These are phyloP conservation scores for Dinocampus coccinellae DNA, from an alignment of 2,888 invertebrate species.

Conservation along the genomic window DNA sequence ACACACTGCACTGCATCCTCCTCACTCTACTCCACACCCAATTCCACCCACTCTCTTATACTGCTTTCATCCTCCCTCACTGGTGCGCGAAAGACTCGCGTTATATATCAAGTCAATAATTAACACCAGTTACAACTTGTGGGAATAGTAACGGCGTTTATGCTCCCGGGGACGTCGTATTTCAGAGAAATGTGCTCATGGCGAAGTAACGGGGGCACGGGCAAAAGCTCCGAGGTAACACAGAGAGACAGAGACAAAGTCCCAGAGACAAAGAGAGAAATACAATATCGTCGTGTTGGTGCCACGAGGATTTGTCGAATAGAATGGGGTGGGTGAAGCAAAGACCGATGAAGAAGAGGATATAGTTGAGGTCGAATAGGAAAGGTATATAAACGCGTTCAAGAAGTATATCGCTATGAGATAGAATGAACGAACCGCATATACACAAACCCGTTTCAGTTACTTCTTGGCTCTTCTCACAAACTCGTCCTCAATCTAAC, in stretches of 20 bases:
- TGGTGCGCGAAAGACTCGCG: constrained; percentile 29
- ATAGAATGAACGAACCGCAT: constrained; percentile 30
- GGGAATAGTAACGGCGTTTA: constrained; percentile 69
- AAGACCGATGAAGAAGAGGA: constrained; percentile 43
- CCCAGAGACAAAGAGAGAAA: not conserved
- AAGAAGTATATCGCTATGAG: constrained; percentile 26
- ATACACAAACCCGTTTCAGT: constrained; percentile 17
- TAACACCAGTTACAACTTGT: constrained; percentile 69
- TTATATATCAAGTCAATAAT: constrained; percentile 67
- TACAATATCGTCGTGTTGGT: constrained; percentile 23
- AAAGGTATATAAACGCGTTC: not conserved
- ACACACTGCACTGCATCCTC: constrained; percentile 32
- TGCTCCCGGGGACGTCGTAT: constrained; percentile 69
- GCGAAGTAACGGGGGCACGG: constrained; percentile 51
- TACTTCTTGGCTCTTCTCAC: constrained; percentile 15
- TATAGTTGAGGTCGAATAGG: constrained; percentile 13
- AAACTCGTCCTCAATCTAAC: constrained; percentile 18
- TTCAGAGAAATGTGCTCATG: constrained; percentile 68
- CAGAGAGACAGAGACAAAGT: no score
- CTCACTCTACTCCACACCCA: not conserved
- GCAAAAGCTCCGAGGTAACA: no score
- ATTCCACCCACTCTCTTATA: constrained; percentile 20
- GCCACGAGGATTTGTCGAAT: constrained; percentile 60
- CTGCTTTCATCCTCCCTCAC: constrained; percentile 28
- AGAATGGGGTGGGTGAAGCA: constrained; percentile 28